Base-by-base conservation (phyloP, 2,113 vertebrate genomes). In the Aldabrachelys gigantea region DNA sequence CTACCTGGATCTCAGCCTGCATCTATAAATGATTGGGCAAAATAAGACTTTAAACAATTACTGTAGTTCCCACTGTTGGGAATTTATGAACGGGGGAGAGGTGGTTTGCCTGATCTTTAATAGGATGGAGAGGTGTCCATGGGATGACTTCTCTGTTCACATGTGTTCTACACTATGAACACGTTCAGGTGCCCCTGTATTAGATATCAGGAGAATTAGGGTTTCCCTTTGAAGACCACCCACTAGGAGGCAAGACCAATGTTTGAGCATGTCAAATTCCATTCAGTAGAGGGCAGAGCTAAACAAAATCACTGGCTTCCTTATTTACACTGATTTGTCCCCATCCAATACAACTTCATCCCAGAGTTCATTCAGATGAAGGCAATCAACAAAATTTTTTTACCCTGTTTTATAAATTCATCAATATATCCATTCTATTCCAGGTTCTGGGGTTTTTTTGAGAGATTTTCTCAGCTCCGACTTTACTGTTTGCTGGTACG, bases 131-230 rank as follows among this genome's bases (percentile, higher is more conserved):
- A 16, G 27, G 29, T 62, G 13, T 62, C 59, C 59, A 35, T 31
- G 59, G 29, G 59, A 16, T 31, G 29, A 17, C 29, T 35, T 62
- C 29, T 62, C 11, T 62, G 29, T 62, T 62, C 29, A 62, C 11
- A 29, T 62, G 12, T 31, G 29, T 27, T 31, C 59, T 31, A 65
- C 31, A 35, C 12, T 35, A 16, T 35, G 29, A 62, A 62, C 59
- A 4, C 2, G 0, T 4, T 82, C 31, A 38, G 16, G 35, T 7
- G 1, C 8, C 31, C 21, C 72, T 10, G 19, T 8, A 31, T 6
- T n/a, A 54, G n/a, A 6, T 14, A 41, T 53, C 10, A 3, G 41
- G 3, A 11, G 89, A 49, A 29, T 44, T 78, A 62, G 0, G 0
- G 1, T 8, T 84, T 82, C 22, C 35, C 4, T 89, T 83, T 85